Evolutionary conservation across 2,888 invertebrate genomes (phyloP), one percentile per base, ranked within the genome.

Genomic region (Drosophila falleni): DNA sequence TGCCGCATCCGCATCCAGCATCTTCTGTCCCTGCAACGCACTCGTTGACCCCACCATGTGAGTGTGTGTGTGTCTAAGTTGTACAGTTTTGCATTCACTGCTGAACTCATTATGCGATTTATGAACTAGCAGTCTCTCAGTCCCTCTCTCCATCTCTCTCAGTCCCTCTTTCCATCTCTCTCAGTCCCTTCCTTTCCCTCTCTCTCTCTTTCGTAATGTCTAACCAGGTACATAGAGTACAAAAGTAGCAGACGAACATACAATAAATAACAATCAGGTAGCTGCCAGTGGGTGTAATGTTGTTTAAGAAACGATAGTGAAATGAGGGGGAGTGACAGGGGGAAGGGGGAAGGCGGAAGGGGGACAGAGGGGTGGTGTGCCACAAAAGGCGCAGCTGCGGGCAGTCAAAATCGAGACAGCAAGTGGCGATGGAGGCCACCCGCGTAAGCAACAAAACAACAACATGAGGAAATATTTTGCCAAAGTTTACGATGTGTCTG

Each of bases 201-300:
- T 29, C 11, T n/a, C 5, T n/a, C 46, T 13, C 71, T 72, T 72
- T 84, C 79, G 78, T 78, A 78, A 80, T 19, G 53, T 59, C 44
- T 60, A 77, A 59, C 35, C 63, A 55, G 66, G 72, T 51, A 65
- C 55, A 56, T 33, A 35, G 80, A 58, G 80, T 61, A 56, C 61
- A 75, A 75, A 53, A 70, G 68, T 51, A 75, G 82, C 74, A 74
- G 78, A 69, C 71, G 74, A 73, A 61, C 66, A 72, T 44, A 80
- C 74, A 73, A 81, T 83, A 86, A 88, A 88, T 82, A 80, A 86
- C 78, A 83, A 87, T 85, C 88, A 83, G 78, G 82, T 80, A 80
- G 79, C 70, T 60, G 72, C 47, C 72, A 62, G 70, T 46, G 65
- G 56, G 64, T 55, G 61, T 47, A 42, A 54, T 55, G 42, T 23